Percentiles rank a stretch among this genome's conserved stretches.
These are phyloP conservation scores for Acanthis flammea DNA, from an alignment of 2,797 vertebrate species.

Conservation along the genomic window DNA sequence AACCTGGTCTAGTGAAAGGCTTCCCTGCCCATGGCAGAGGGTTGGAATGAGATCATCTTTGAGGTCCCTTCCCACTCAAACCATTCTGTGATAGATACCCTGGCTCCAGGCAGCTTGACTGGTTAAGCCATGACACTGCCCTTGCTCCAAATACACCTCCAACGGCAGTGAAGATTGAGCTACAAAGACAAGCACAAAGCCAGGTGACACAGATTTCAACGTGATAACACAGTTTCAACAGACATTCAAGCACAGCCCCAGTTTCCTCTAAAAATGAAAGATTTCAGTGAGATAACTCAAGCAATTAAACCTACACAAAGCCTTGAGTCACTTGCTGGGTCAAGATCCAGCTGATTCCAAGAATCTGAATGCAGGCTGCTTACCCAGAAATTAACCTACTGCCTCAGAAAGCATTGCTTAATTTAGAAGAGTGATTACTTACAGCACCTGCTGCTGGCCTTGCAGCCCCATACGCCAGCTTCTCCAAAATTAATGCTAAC, in stretches of 20 bases:
- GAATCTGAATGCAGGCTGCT: neutral
- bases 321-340: neutral
- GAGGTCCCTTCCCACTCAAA: neutral
- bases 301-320: neutral
- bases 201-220: neutral
- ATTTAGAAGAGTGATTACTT: conserved; percentile 55
- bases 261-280: neutral
- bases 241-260: neutral
- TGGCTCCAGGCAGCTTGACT: neutral
- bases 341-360: neutral
- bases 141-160: neutral
- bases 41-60: neutral
- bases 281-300: neutral
- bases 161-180: neutral
- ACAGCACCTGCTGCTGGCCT: conserved; percentile 57
- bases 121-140: neutral
- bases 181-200: neutral
- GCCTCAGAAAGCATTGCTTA: conserved; percentile 30
- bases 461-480: neutral
- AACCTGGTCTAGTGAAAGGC: neutral
- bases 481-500: neutral
- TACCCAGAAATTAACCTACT: conserved; percentile 54
- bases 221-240: neutral
- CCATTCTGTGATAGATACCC: neutral
- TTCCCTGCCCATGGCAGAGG: neutral